Base-by-base conservation (phyloP, 2,797 vertebrate genomes). In the Rhincodon typus region DNA sequence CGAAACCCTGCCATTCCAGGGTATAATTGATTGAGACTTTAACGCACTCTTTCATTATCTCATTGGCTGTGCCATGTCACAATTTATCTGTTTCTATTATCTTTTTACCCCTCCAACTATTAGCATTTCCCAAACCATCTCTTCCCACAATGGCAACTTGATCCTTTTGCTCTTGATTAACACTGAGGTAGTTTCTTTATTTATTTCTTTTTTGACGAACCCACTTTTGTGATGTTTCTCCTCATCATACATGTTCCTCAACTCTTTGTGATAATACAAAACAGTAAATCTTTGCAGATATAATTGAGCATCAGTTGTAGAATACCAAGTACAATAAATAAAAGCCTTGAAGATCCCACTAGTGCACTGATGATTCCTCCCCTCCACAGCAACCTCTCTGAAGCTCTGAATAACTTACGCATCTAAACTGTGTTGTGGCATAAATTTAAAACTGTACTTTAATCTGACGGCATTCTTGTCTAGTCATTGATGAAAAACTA, bases 381-480 rank as follows among this genome's bases (percentile, higher is more conserved):
- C 30, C 42, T 8, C 69, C 34, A 50, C 66, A n/a, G 34, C 21
- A 66, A 38, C 66, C 66, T 42, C 90, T n/a, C 90, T 93, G 50
- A 77, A 94, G 25, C 25, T 50, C 42, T 50, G 27, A 94, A 95
- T 34, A 19, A 34, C 72, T 77, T 72, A 95, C 70, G 57, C 70
- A 95, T 95, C 46, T 30, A 77, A n/a, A 77, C 70, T 95, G 70
- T 74, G 70, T 30, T 57, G 30, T 95, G 94, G 94, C 67, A 77
- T 95, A n/a, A 30, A 57, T 74, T 95, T 70, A 95, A 95, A 74
- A 74, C 42, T 77, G 46, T 46, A 95, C 67, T 74, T 74, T 95
- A 94, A 74, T 57, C 70, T 95, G 94, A 34, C 70, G 2, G 19
- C 15, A 12, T 27, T 74, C 70, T 77, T 95, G 12, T n/a, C 50